Base-by-base conservation (phyloP, 2,888 invertebrate species). In the Argyresthia albistria region DNA sequence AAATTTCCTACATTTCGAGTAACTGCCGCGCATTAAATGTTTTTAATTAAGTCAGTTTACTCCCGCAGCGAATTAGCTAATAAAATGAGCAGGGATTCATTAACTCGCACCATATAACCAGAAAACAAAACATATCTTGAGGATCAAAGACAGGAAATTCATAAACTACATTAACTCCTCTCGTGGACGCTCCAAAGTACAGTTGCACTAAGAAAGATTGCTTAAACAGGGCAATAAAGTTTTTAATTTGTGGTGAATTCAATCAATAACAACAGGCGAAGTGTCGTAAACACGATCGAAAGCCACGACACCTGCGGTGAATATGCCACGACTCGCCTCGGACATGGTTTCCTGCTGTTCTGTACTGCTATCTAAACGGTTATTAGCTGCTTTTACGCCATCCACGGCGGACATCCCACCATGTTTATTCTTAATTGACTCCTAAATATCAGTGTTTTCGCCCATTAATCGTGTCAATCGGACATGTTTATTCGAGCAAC, bases 361-460 rank as follows among this genome's bases (percentile, higher is more conserved):
- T 63, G 66, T 69, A 67, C 69, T 72, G 67, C 76, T 70, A 69
- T 76, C 74, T 72, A 71, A 76, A 73, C 69, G 67, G 70, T 74
- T 73, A 82, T 81, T 82, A 82, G 73, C 71, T 69, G 65, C 72
- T 73, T 81, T 80, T 79, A 83, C 77, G 75, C 76, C 71, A 73
- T 65, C 67, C 75, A 57, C 73, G 62, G 72, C 70, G 63, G 73
- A 71, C 67, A 74, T 75, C 70, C 68, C 68, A 68, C 72, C 73
- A 73, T 76, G 73, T 79, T 76, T 80, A 75, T 73, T 70, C 70
- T 72, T 79, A 78, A 82, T 84, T 79, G 73, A 75, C 78, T 80
- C 71, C 73, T 83, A 83, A 83, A 83, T 78, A 78, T 77, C 67
- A 69, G 80, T 75, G 74, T 79, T 80, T 82, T 78, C 51, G 70